A percentile compares a stretch with the other conserved stretches of the same genome.
These are phyloP conservation scores for Silurus asotus DNA, from an alignment of 2,113 vertebrate genomes.

Conservation along the genomic window DNA sequence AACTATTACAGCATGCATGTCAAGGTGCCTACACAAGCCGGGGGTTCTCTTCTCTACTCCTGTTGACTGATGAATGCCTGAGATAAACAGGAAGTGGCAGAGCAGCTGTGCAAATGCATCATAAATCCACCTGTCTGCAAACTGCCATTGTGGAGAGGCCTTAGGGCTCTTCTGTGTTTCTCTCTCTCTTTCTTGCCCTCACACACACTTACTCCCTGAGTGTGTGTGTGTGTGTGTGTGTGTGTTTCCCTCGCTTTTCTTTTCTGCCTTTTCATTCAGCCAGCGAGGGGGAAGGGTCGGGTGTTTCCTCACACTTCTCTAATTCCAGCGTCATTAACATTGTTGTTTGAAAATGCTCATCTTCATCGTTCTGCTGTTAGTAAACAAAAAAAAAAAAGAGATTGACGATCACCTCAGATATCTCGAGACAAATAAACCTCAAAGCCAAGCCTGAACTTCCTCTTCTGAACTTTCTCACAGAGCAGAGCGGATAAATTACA, in stretches of 20 bases:
- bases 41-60: not conserved
- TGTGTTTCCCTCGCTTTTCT: not conserved
- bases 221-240: not conserved
- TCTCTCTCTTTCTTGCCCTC: slow-evolving; percentile 3
- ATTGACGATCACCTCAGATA: not conserved
- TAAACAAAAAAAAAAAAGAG: not conserved
- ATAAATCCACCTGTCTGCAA: slow-evolving; percentile 65
- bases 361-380: slow-evolving; percentile 20
- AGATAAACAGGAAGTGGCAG: slow-evolving; percentile 62
- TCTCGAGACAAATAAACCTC: not conserved
- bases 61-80: slow-evolving; percentile 22
- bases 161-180: slow-evolving; percentile 9
- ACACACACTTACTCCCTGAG: not conserved
- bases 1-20: not conserved
- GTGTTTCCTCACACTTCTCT: not conserved
- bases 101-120: slow-evolving; percentile 70
- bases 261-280: not conserved
- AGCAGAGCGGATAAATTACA: not conserved
- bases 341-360: not conserved
- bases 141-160: slow-evolving; percentile 34
- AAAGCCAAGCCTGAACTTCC: slow-evolving; percentile 10
- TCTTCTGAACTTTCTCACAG: slow-evolving; percentile 12
- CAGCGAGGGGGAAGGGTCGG: not conserved
- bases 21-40: not conserved
- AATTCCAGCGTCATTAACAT: not conserved